Conservation (phyloP, 2,888 invertebrate genomes). For the Tiphia femorata region DNA sequence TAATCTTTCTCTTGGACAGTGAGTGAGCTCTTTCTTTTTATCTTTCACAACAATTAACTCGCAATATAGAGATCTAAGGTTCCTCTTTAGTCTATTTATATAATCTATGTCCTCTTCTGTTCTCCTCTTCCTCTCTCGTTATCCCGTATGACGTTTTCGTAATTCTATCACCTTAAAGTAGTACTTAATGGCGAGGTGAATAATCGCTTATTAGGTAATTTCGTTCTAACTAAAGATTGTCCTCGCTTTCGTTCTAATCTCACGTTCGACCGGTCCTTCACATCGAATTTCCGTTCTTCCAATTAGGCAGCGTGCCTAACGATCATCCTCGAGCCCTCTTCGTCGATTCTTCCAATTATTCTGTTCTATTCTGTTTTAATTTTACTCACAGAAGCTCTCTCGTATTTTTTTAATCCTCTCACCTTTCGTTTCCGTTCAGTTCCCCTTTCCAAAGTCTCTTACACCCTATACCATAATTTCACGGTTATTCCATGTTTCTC, state of each 20-base stretch:
- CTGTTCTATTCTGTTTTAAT: neutral
- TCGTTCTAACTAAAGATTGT: conserved; percentile 40
- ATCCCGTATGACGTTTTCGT: neutral
- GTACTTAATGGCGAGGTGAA: neutral
- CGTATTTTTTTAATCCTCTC: no score
- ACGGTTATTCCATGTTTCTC: no score
- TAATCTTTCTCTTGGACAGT: neutral
- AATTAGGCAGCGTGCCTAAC: neutral
- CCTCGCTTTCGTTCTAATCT: conserved; percentile 23
- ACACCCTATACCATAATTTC: neutral
- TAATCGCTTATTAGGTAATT: conserved; percentile 33
- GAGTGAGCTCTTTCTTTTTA: no score
- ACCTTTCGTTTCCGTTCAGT: no score
- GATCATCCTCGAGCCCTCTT: neutral
- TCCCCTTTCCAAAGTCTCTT: no score
- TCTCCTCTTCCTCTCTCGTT: neutral
- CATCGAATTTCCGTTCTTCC: neutral
- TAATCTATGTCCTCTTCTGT: neutral
- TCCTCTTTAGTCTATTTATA: neutral
- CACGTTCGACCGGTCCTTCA: neutral
- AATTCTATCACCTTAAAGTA: neutral
- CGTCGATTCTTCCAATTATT: neutral
- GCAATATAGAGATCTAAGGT: neutral
- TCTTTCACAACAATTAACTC: neutral
- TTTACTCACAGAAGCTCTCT: neutral